These are phyloP conservation scores for Homarus gammarus DNA, from an alignment of 2,888 invertebrate species.

Conservation along the genomic window DNA sequence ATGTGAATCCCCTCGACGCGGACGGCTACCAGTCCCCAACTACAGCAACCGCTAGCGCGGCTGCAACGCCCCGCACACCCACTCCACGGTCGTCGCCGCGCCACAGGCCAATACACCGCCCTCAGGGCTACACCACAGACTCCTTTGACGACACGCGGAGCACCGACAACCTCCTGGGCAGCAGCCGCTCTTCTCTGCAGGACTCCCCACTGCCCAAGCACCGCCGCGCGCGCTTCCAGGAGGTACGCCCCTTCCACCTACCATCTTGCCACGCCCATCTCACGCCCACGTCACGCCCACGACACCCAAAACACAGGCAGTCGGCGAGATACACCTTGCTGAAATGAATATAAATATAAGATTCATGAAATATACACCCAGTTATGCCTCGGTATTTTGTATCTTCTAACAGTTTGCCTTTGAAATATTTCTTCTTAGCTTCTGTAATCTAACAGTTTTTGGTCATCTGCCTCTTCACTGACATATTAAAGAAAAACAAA, in stretches of 20 bases:
- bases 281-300: conserved; percentile 71
- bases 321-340: conserved; percentile 71
- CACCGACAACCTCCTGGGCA: conserved; percentile 75
- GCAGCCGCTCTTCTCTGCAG: conserved; percentile 75
- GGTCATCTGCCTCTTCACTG: conserved; percentile 19
- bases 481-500: background rate
- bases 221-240: conserved; percentile 76
- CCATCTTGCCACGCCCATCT: conserved; percentile 73
- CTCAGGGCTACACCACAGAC: conserved; percentile 74
- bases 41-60: conserved; percentile 40
- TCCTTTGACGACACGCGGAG: conserved; percentile 76
- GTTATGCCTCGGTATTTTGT: conserved; percentile 8
- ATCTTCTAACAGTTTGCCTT: background rate
- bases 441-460: conserved; percentile 37
- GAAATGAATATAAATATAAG: conserved; percentile 62
- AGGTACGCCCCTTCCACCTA: conserved; percentile 75
- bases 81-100: conserved; percentile 74
- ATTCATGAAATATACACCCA: conserved; percentile 35
- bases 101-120: conserved; percentile 63
- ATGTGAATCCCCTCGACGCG: conserved; percentile 79
- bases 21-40: conserved; percentile 65
- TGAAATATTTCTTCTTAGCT: conserved; percentile 34
- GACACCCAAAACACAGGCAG: conserved; percentile 69
- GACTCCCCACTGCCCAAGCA: conserved; percentile 76
- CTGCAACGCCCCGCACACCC: conserved; percentile 66